These are phyloP conservation scores for Spizaetus ornatus DNA, from an alignment of 2,113 vertebrate species.

Conservation along the genomic window DNA sequence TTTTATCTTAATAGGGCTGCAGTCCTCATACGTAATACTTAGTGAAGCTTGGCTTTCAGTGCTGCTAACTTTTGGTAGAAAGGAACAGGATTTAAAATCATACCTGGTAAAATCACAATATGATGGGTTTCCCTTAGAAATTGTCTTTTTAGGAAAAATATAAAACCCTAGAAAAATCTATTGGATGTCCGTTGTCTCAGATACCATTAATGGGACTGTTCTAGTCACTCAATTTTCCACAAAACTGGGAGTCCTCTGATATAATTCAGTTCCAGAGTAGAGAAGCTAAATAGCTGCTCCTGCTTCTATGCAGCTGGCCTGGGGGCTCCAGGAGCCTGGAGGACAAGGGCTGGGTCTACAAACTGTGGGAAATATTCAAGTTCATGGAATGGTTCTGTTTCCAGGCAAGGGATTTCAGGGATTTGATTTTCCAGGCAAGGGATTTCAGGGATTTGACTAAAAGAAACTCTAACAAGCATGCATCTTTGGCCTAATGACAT, in stretches of 20 bases:
- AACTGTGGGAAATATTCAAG: not conserved
- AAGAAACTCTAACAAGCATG: not conserved
- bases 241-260: not conserved
- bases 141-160: not conserved
- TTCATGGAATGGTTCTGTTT: not conserved
- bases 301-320: not conserved
- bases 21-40: not conserved
- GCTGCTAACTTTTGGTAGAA: not conserved
- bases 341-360: not conserved
- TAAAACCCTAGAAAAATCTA: not conserved
- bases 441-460: not conserved
- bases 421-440: not conserved
- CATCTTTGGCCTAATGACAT: not conserved
- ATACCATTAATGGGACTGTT: not conserved
- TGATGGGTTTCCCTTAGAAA: not conserved
- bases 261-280: not conserved
- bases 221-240: not conserved
- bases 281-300: not conserved
- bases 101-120: not conserved
- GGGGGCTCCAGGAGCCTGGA: not conserved
- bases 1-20: not conserved
- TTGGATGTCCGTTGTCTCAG: not conserved
- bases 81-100: not conserved
- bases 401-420: not conserved
- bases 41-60: not conserved